Base-by-base conservation (phyloP, 2,113 vertebrate genomes). In the Pao palembangensis region DNA sequence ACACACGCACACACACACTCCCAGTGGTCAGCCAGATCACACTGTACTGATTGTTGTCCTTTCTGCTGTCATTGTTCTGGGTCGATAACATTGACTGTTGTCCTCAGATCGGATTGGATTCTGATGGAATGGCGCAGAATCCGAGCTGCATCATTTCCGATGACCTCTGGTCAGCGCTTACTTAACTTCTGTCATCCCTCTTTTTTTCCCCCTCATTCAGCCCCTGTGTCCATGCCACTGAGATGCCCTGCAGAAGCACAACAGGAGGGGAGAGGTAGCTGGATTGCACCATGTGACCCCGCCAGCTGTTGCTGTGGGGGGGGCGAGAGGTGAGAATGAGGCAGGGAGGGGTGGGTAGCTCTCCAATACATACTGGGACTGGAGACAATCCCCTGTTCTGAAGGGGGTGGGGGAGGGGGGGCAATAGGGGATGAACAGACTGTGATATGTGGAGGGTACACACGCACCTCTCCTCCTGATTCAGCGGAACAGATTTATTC, bases 241-340 rank as follows among this genome's bases (percentile, higher is more conserved):
- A 21, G 14, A 38, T 58, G 68, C 64, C 51, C 61, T 46, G 49
- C 49, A 46, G 43, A 51, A 21, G 59, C 61, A 47, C 43, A 64
- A 23, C n/a, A 58, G 75, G 61, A 43, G 20, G 65, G 43, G 19
- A 60, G 71, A 82, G 82, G 80, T 75, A 71, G 75, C 74, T 61
- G 69, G 63, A 68, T 75, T 59, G 38, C 68, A 64, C 70, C 73
- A 88, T 82, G 84, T 87, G 84, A 89, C 81, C 75, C 69, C 53
- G 38, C 84, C 85, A 89, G 87, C 87, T 89, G 85, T 89, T 89
- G 81, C 84, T 85, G 78, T 75, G 71, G 78, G 72, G 78, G 75
- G 43, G 76, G 69, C 64, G 75, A 71, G 81, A 77, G 68, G 71
- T 51, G 5, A 46, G 63, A 67, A 69, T 58, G 80, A 81, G 73